Evolutionary conservation across 2,888 invertebrate genomes (phyloP), one percentile per base, ranked within the genome.

Genomic region (Ornithoptera alexandrae): DNA sequence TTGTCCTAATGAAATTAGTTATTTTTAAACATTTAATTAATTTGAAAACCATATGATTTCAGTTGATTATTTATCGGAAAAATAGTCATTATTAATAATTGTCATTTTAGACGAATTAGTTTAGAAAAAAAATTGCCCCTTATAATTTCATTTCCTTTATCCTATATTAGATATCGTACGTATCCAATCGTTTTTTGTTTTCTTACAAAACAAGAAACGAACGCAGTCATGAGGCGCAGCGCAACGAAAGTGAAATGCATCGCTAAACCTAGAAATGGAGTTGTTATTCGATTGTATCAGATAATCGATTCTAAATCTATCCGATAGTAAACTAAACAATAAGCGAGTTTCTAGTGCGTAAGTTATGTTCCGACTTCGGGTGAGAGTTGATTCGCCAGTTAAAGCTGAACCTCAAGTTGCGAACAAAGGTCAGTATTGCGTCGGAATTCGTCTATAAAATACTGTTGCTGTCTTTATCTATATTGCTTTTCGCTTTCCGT

Each of bases 181-280:
- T 71, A 66, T 59, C 42, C 57, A 24, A 65, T 67, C 56, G 36
- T 61, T 46, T 65, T 67, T 72, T 71, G 7, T 39, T 66, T 65
- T 67, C 57, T 61, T 67, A 30, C 30, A 24, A 61, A 67, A 60
- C 61, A 50, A 70, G 69, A 68, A 72, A 53, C 42, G 61, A 65
- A 65, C 67, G 61, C 56, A 59, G 22, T 67, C 68, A 56, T 62
- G 69, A 58, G 65, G 71, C 68, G 62, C 61, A 22, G 66, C 65
- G 61, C 67, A 75, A 74, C 74, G 76, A 78, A 76, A 78, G 78
- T 78, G 76, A 78, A 78, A 77, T 71, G 66, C 71, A 64, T 71
- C 71, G 72, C 75, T 76, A 76, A 78, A 76, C 74, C 74, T 74
- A 73, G 74, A 77, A 76, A 78, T 77, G 76, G 73, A 75, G 74